Percentiles rank a stretch among this genome's conserved stretches.
Conservation (phyloP, 1,140 invertebrate species). For the Lepeophtheirus salmonis region DNA sequence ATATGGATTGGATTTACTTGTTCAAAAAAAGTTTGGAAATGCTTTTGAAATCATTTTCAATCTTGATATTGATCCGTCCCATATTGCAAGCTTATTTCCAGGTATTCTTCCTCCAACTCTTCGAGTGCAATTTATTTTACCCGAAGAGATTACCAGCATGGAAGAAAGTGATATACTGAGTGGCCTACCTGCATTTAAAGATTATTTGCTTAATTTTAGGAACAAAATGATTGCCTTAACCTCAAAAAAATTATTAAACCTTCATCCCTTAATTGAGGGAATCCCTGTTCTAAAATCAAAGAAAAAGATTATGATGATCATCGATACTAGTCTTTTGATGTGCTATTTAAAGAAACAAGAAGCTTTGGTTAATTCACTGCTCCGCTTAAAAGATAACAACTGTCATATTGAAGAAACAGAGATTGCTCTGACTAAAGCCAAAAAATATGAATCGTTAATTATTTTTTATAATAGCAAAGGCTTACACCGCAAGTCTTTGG, state of each 20-base stretch:
- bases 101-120: constrained; percentile 68
- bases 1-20: constrained; percentile 74
- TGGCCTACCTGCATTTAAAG: constrained; percentile 66
- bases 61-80: constrained; percentile 51
- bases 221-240: constrained; percentile 20
- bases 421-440: constrained; percentile 57
- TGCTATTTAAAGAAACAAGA: constrained; percentile 93
- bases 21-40: constrained; percentile 61
- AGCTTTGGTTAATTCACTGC: constrained; percentile 65
- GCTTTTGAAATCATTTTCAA: constrained; percentile 78
- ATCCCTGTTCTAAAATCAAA: constrained; percentile 30
- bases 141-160: constrained; percentile 38
- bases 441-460: constrained; percentile 79
- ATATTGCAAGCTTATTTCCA: constrained; percentile 83
- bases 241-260: neutral
- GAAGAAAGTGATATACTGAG: constrained; percentile 65
- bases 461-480: constrained; percentile 87
- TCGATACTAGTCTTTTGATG: constrained; percentile 86
- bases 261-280: constrained; percentile 30
- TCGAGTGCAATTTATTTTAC: constrained; percentile 70
- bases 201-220: constrained; percentile 62
- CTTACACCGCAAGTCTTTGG: constrained; percentile 73
- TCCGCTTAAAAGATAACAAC: constrained; percentile 66
- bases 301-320: constrained; percentile 60
- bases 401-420: constrained; percentile 89